Base-by-base conservation (phyloP, 1,140 invertebrate genomes). In the Drosophila orosa region DNA sequence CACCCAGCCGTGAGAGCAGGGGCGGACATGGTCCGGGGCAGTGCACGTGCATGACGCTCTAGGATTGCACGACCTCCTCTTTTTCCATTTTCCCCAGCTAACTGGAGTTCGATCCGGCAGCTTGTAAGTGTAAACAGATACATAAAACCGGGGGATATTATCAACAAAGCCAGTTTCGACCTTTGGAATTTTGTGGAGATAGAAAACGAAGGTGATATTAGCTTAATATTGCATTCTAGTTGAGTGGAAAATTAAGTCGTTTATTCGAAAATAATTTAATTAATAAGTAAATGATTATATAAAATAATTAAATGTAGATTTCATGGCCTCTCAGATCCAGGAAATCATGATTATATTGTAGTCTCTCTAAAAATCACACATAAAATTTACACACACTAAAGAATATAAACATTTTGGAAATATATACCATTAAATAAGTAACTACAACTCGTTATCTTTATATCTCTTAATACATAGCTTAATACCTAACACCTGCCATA, bases 111-210 rank as follows among this genome's bases (percentile, higher is more conserved):
- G 58, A 80, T 68, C 60, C 62, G 55, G 74, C 69, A 76, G 83
- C 84, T 65, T 87, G 79, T 83, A 86, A 87, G 63, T 89, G 83
- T 83, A 86, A 86, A 89, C 75, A 83, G 84, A 87, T 69, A 89
- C 83, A 74, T 83, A 61, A 73, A 73, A 58, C 48, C 25, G 22
- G 56, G 35, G 47, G 55, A 50, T 59, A 50, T 59, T 33, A 55
- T 37, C 25, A 47, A 24, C 39, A 37, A 37, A 24, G 19, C 12
- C 8, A 37, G 42, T 19, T 33, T 2, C 4, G 29, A 33, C 7
- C 22, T 22, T 9, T 0, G 47, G 35, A n/a, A 37, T n/a, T 7
- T 37, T 31, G n/a, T 50, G 12, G 3, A 52, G 33, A 22, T 33
- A 4, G 27, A 19, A 50, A 31, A 31, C 17, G 13, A 31, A 13